Evolutionary conservation across 2,797 vertebrate genomes (phyloP).

Genomic region (Dendrocincla tyrannina): DNA sequence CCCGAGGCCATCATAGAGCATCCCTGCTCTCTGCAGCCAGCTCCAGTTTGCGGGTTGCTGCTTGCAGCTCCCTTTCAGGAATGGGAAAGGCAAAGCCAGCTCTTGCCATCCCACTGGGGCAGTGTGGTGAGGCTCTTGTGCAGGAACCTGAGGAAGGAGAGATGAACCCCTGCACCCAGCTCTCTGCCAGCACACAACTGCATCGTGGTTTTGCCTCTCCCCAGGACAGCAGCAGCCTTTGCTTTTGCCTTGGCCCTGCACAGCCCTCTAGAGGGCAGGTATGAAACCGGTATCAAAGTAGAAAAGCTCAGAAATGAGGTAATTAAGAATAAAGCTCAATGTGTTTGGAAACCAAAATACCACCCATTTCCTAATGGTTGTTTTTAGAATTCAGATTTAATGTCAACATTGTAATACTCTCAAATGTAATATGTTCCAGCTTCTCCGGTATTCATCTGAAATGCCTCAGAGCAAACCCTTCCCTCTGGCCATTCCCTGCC

Average conservation of each 20-base stretch:
- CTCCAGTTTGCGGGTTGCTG: neutral
- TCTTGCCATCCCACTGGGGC: neutral
- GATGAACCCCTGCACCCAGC: neutral
- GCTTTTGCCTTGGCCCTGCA: neutral
- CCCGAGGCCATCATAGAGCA: neutral
- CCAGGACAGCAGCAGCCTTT: neutral
- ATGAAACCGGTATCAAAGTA: neutral
- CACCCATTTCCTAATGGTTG: neutral
- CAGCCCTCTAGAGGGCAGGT: neutral
- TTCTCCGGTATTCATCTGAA: neutral
- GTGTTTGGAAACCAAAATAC: neutral
- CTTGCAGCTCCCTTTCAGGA: neutral
- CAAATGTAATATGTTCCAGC: neutral
- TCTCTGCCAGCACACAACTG: neutral
- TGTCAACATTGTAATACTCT: neutral
- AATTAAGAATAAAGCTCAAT: neutral
- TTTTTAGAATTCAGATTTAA: neutral
- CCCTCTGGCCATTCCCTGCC: neutral
- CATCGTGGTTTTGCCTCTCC: fast-evolving
- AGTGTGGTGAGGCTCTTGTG: neutral
- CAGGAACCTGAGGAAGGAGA: neutral
- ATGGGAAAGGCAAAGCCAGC: neutral
- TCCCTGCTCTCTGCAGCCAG: neutral
- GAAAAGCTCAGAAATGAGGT: neutral
- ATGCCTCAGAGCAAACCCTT: neutral